Evolutionary conservation across 2,888 invertebrate genomes (phyloP).

Genomic region (Chrysina gloriosa): DNA sequence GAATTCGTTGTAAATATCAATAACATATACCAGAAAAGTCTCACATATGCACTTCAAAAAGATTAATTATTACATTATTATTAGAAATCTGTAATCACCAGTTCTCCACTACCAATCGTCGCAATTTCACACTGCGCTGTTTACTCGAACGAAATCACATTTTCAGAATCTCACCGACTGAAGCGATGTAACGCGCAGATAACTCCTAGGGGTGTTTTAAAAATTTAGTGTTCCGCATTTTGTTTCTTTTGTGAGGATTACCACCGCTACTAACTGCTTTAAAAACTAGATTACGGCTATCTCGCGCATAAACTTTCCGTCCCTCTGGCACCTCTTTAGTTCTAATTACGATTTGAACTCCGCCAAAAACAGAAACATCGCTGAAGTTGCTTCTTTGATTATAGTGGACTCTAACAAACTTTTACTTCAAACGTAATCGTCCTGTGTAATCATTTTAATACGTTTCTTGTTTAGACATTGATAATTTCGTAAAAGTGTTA

Average conservation of each 20-base stretch:
- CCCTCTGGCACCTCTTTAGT: constrained; percentile 12
- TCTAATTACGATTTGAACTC: constrained; percentile 11
- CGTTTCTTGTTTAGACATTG: no score
- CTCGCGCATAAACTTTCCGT: constrained; percentile 13
- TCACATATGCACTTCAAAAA: no score
- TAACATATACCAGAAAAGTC: no score
- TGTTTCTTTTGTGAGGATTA: constrained; percentile 28
- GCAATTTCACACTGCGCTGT: background rate
- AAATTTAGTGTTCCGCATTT: constrained; percentile 22
- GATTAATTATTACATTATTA: no score
- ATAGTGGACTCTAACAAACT: no score
- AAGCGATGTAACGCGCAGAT: background rate
- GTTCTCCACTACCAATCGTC: no score
- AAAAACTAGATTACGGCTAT: constrained; percentile 23
- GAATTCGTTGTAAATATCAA: no score
- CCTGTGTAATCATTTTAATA: no score
- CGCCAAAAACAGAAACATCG: background rate
- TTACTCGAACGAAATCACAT: constrained; percentile 1
- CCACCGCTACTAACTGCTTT: constrained; percentile 14
- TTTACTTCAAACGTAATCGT: background rate
- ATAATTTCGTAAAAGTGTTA: no score
- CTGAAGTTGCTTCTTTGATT: no score
- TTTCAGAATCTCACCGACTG: constrained; percentile 15
- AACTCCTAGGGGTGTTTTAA: constrained; percentile 24
- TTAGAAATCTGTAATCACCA: no score